Conservation (phyloP, 2,797 vertebrate genomes). For the Ceryle rudis region DNA sequence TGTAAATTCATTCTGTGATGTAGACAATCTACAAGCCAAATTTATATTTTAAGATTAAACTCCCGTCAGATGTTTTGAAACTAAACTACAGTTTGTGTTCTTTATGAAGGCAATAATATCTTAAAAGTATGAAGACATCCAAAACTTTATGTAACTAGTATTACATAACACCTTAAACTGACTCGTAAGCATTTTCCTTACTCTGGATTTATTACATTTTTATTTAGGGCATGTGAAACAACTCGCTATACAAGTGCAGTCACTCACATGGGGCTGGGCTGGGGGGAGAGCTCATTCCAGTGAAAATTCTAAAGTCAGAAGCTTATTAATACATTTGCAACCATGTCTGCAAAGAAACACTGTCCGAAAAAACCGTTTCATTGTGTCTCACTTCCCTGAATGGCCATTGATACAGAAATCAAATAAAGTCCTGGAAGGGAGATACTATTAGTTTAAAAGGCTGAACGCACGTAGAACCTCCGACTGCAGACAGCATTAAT, state of each 20-base stretch:
- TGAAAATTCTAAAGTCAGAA: background rate
- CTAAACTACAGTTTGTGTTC: background rate
- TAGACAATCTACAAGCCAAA: background rate
- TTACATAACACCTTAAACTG: constrained; percentile 39
- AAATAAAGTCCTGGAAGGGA: background rate
- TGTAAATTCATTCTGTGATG: background rate
- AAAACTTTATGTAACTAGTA: constrained; percentile 48
- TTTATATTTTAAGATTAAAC: background rate
- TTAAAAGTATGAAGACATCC: background rate
- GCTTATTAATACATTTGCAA: background rate
- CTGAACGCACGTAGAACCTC: background rate
- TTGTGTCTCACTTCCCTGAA: background rate
- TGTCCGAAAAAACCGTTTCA: background rate
- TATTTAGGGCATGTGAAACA: constrained; percentile 50
- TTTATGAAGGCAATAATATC: constrained; percentile 6
- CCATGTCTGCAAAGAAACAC: background rate
- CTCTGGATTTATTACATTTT: constrained; percentile 49
- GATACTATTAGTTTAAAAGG: background rate
- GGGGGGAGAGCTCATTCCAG: background rate
- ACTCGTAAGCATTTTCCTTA: constrained; percentile 12
- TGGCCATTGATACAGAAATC: background rate
- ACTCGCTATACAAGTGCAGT: background rate
- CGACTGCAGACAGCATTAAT: background rate
- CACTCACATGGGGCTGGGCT: background rate
- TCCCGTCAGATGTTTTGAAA: background rate